Conservation (phyloP, 2,888 invertebrate genomes). For the Hoplodrina blanda region DNA sequence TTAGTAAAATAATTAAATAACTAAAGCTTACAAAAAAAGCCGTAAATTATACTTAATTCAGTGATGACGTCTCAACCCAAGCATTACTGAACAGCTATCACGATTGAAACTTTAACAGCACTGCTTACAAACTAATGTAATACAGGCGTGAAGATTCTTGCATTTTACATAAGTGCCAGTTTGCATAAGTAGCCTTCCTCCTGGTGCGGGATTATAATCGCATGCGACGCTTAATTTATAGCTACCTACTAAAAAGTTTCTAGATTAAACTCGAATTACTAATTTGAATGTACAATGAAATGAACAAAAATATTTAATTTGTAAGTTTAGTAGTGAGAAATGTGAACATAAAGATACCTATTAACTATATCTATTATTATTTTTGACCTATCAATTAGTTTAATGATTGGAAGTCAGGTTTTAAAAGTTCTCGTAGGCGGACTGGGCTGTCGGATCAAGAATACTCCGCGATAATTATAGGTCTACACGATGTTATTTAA, state of each 20-base stretch:
- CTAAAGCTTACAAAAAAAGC: background rate
- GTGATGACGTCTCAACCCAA: background rate
- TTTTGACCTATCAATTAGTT: constrained; percentile 14
- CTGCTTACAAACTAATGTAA: constrained; percentile 35
- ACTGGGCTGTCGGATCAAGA: too few relatives aligned
- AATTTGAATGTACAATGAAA: constrained; percentile 43
- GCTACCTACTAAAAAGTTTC: constrained; percentile 46
- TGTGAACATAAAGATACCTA: constrained; percentile 2
- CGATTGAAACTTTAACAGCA: constrained; percentile 30
- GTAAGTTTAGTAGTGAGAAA: background rate
- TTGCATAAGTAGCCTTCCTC: constrained; percentile 60
- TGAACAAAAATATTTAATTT: constrained; percentile 21
- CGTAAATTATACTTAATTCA: background rate
- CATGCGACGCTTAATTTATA: constrained; percentile 58
- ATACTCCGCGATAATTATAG: too few relatives aligned
- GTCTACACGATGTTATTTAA: too few relatives aligned
- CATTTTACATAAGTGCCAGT: constrained; percentile 60
- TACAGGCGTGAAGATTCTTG: constrained; percentile 53
- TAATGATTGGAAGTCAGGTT: constrained; percentile 1
- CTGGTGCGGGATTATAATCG: constrained; percentile 58
- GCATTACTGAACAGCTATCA: background rate
- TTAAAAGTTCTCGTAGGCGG: background rate
- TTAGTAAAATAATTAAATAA: too few relatives aligned
- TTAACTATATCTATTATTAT: constrained; percentile 16
- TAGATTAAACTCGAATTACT: constrained; percentile 47